These are phyloP conservation scores for Diarsia mendica DNA, from an alignment of 2,888 invertebrate species.

Conservation along the genomic window DNA sequence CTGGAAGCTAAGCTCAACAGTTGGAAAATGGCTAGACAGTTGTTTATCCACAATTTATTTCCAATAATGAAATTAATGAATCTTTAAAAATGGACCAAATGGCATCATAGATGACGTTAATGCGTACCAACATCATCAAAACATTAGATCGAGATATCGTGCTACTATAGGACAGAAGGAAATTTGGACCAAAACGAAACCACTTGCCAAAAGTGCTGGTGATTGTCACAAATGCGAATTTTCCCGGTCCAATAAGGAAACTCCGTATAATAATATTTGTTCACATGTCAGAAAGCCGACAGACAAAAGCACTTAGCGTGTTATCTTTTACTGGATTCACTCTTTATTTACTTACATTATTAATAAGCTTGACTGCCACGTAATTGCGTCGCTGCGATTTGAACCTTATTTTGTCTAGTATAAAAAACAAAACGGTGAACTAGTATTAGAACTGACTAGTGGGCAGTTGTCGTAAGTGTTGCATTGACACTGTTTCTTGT, in stretches of 20 bases:
- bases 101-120: not conserved
- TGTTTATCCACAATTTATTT: too few species aligned
- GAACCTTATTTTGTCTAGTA: not conserved
- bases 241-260: slow-evolving; percentile 62
- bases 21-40: not conserved
- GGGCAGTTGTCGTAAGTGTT: not conserved
- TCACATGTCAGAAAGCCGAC: slow-evolving; percentile 66
- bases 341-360: slow-evolving; percentile 47
- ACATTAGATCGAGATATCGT: not conserved
- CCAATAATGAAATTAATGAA: too few species aligned
- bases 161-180: not conserved
- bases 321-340: slow-evolving; percentile 51
- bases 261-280: slow-evolving; percentile 69
- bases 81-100: not conserved
- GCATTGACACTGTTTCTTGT: not conserved
- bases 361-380: slow-evolving; percentile 18
- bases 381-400: slow-evolving; percentile 7
- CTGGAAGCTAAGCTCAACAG: not conserved
- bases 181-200: slow-evolving; percentile 35
- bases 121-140: not conserved
- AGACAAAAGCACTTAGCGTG: slow-evolving; percentile 69
- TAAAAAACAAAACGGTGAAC: not conserved
- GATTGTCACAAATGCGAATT: slow-evolving; percentile 59
- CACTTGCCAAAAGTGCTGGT: slow-evolving; percentile 26
- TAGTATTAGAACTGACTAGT: not conserved